Evolutionary conservation across 2,888 invertebrate species (phyloP).

Genomic region (Caenorhabditis drosophilae): DNA sequence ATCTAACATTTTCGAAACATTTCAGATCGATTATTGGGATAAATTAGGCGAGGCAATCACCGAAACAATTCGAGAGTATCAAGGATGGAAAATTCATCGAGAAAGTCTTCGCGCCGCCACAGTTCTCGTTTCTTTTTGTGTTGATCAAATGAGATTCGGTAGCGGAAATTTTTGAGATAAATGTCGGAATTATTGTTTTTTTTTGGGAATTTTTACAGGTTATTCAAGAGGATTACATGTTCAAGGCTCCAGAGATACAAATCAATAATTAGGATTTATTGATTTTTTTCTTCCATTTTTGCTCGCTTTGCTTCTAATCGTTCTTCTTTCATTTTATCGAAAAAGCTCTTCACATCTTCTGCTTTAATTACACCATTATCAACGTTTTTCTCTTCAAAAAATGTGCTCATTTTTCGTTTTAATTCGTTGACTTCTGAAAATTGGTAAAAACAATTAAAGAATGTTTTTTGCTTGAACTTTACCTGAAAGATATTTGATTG

Average conservation of each 20-base stretch:
- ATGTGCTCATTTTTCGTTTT: slow-evolving; percentile 40
- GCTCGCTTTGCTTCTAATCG: slow-evolving; percentile 4
- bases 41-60: slow-evolving; percentile 53
- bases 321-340: slow-evolving; percentile 22
- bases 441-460: too few relatives aligned
- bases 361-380: slow-evolving; percentile 27
- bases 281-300: background rate
- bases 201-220: slow-evolving; percentile 13
- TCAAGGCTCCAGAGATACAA: slow-evolving; percentile 26
- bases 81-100: slow-evolving; percentile 51
- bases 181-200: background rate
- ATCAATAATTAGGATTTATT: too few relatives aligned
- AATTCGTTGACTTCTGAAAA: slow-evolving; percentile 42
- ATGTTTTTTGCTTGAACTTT: background rate
- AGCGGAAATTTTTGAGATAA: too few relatives aligned
- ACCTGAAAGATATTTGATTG: slow-evolving; percentile 15
- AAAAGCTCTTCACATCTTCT: slow-evolving; percentile 42
- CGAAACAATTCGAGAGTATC: slow-evolving; percentile 53
- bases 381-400: slow-evolving; percentile 7
- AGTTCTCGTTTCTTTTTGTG: slow-evolving; percentile 50
- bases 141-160: slow-evolving; percentile 53
- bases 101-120: slow-evolving; percentile 53
- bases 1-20: too few relatives aligned
- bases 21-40: slow-evolving; percentile 54
- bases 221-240: slow-evolving; percentile 38